These are phyloP conservation scores for Microplitis demolitor DNA, from an alignment of 1,140 invertebrate genomes.

Conservation along the genomic window DNA sequence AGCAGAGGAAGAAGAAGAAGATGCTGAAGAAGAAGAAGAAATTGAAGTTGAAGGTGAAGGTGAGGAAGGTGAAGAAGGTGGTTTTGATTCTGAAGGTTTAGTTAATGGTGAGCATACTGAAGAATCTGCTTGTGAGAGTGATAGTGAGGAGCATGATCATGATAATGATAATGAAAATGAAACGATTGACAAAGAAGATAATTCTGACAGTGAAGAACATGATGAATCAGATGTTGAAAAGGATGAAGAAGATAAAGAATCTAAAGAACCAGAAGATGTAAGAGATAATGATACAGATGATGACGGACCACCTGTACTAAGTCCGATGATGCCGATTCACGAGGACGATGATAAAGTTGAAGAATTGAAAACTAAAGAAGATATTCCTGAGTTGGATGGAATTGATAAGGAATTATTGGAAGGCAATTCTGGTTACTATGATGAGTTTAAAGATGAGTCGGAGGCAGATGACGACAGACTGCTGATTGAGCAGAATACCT, in stretches of 20 bases:
- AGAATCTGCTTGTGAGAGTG: neutral
- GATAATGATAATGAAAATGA: conserved; percentile 4
- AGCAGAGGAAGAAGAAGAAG: neutral
- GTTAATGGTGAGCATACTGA: neutral
- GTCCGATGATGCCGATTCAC: conserved; percentile 50
- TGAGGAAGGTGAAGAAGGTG: conserved; percentile 23
- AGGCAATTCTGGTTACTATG: conserved; percentile 8
- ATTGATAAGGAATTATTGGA: neutral
- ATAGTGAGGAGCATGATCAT: neutral
- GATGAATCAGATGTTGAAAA: neutral
- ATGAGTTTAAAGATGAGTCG: conserved; percentile 9
- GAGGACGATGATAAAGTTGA: conserved; percentile 23
- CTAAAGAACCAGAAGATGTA: neutral
- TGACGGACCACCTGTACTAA: conserved; percentile 54
- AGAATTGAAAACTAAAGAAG: conserved; percentile 24
- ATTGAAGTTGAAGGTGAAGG: neutral
- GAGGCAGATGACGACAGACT: conserved; percentile 13
- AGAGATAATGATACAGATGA: conserved; percentile 47
- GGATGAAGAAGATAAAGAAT: neutral
- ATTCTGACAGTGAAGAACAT: neutral
- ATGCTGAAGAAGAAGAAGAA: conserved; percentile 11
- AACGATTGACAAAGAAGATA: neutral
- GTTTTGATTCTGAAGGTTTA: neutral
- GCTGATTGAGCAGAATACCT: conserved; percentile 5
- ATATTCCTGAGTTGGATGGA: conserved; percentile 24